Conservation (phyloP, 1,140 invertebrate genomes). For the Nephila pilipes region DNA sequence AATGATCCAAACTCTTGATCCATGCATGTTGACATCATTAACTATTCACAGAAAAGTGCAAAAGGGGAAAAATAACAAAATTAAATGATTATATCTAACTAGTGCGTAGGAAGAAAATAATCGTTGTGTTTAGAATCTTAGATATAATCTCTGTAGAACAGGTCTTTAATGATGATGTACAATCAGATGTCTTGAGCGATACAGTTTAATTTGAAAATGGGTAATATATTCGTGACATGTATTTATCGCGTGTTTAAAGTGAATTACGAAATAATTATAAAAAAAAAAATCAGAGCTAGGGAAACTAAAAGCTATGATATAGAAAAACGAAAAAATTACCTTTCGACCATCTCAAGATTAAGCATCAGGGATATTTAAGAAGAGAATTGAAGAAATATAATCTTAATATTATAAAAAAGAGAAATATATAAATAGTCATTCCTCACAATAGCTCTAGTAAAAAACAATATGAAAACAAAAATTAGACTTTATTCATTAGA, state of each 20-base stretch:
- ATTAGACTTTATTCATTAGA: too few species aligned
- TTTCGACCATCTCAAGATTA: too few species aligned
- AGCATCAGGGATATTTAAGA: too few species aligned
- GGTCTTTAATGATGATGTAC: constrained; percentile 17
- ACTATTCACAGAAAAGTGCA: constrained; percentile 20
- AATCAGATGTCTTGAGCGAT: neutral
- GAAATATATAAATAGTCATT: too few species aligned
- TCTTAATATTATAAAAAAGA: too few species aligned
- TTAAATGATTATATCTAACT: constrained; percentile 1
- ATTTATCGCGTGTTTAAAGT: neutral
- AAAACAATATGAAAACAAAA: too few species aligned
- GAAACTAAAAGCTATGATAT: too few species aligned
- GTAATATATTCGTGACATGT: neutral
- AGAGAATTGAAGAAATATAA: too few species aligned
- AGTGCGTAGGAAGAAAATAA: neutral
- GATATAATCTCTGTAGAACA: neutral
- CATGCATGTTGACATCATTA: neutral
- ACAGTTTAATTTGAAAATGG: neutral
- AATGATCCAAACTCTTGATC: neutral
- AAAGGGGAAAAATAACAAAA: constrained; percentile 8
- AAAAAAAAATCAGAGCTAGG: neutral
- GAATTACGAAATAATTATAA: neutral
- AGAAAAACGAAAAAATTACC: too few species aligned
- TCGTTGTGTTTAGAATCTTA: neutral
- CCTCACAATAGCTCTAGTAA: too few species aligned